These are phyloP conservation scores for Steinernema carpocapsae DNA, from an alignment of 2,888 invertebrate species.

Conservation along the genomic window DNA sequence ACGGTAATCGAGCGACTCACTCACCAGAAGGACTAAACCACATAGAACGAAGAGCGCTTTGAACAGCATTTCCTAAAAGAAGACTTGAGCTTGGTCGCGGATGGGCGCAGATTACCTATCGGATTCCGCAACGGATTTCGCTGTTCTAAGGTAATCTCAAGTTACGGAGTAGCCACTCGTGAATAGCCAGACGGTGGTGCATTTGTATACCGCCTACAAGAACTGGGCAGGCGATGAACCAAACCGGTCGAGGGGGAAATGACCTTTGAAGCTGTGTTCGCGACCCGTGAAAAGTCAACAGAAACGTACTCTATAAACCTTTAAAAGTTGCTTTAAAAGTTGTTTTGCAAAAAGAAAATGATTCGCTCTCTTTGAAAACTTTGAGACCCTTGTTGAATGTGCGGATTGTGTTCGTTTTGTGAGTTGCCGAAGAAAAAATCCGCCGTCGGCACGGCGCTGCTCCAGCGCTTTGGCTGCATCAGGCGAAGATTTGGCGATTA, in stretches of 20 bases:
- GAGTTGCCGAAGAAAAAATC: too few species aligned
- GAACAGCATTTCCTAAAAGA: slow-evolving; percentile 26
- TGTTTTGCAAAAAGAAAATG: too few species aligned
- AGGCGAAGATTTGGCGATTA: neutral
- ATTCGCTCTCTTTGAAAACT: too few species aligned
- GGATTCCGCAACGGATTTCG: neutral
- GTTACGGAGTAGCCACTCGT: slow-evolving; percentile 30
- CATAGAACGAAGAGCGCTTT: neutral
- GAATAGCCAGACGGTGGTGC: slow-evolving; percentile 26
- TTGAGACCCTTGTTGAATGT: too few species aligned
- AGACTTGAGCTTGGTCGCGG: neutral
- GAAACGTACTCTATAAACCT: neutral
- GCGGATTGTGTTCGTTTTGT: too few species aligned
- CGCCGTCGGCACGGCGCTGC: too few species aligned
- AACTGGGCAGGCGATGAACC: neutral
- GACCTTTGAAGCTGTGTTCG: neutral
- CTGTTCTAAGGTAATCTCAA: slow-evolving; percentile 34
- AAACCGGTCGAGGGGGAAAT: slow-evolving; percentile 27
- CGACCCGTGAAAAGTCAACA: slow-evolving; percentile 23
- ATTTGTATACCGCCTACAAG: slow-evolving; percentile 12
- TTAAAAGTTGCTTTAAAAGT: too few species aligned
- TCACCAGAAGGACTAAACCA: neutral
- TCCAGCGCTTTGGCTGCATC: too few species aligned
- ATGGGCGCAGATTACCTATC: neutral
- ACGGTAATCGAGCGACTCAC: neutral